Evolutionary conservation across 53 echinoderm and acorn worm genomes (phyloP), one percentile per base, ranked within the genome.

Genomic region (Holothuria scabra): DNA sequence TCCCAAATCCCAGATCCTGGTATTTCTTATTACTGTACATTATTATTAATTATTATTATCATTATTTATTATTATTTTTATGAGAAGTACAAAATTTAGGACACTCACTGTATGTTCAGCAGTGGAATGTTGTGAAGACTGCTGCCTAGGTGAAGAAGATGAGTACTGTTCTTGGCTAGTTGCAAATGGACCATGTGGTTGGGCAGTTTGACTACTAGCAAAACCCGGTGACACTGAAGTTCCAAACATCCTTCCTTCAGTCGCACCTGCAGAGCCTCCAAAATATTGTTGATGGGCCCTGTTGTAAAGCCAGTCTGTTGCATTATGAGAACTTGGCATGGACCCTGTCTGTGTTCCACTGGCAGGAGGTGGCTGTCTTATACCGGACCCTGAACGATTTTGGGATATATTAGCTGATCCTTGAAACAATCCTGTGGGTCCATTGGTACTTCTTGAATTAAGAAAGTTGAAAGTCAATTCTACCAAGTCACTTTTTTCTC

Each of bases 401-500:
- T 78, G 78, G 23, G 78, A 78, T 2, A 78, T 56, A 31, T 78
- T 78, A 18, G 78, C 56, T 29, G 78, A 78, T 28, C 78, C 78
- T 59, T 78, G 78, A 58, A 49, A 58, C 16, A 78, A 58, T 20
- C 78, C 78, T 30, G 78, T 78, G 5, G 78, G 78, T 56, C 78
- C 78, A 30, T 64, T 26, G 31, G 32, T 56, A 62, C 62, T 63
- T 81, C 64, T 34, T 35, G 82, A 81, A 29, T 81, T 81, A 30
- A 92, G 83, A 80, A 94, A 87, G 76, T 92, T 83, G 8, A 83
- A 52, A 18, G 95, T 87, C 7, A 99, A 85, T 58, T 99, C 94
- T 3, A 99, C 94, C 22, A 99, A 83, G 65, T 99, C 99, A 12
- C 82, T 86, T 60, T 99, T 99, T 68, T 99, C 99, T 22, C 71